These are phyloP conservation scores for Dendrolimus kikuchii DNA, from an alignment of 1,140 invertebrate genomes.

Conservation along the genomic window DNA sequence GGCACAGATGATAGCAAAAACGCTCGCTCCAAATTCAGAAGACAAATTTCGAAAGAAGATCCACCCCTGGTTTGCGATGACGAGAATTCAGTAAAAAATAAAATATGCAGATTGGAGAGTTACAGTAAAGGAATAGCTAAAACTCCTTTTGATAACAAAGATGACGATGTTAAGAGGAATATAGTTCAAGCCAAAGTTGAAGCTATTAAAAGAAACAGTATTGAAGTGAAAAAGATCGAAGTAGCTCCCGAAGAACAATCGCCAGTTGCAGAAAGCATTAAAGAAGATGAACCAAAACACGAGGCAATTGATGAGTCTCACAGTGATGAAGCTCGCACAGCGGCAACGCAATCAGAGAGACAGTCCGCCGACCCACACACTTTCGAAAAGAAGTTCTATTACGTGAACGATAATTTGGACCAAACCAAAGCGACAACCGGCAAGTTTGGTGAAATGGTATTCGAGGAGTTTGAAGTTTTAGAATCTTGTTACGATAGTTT, in stretches of 20 bases:
- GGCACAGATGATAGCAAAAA: conserved; percentile 73
- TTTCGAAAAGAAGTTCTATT: conserved; percentile 69
- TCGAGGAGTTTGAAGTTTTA: conserved; percentile 85
- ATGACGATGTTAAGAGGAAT: conserved; percentile 36
- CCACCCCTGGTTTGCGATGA: conserved; percentile 54
- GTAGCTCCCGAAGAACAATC: conserved; percentile 3
- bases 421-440: conserved; percentile 68
- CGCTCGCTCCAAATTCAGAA: conserved; percentile 44
- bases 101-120: conserved; percentile 66
- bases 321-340: conserved; percentile 23
- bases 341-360: conserved; percentile 31
- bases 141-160: conserved; percentile 56
- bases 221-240: conserved; percentile 19
- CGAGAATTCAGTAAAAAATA: conserved; percentile 70
- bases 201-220: conserved; percentile 22
- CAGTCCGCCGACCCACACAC: conserved; percentile 36
- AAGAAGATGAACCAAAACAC: conserved; percentile 12
- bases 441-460: conserved; percentile 86
- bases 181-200: conserved; percentile 26
- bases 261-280: conserved; percentile 13
- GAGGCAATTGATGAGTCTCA: conserved; percentile 26
- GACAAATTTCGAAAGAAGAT: conserved; percentile 53
- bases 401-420: conserved; percentile 63
- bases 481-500: conserved; percentile 74
- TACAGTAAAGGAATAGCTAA: conserved; percentile 63